Evolutionary conservation across 2,888 invertebrate species (phyloP), one percentile per base, ranked within the genome.

Genomic region (Chrysolina americana): DNA sequence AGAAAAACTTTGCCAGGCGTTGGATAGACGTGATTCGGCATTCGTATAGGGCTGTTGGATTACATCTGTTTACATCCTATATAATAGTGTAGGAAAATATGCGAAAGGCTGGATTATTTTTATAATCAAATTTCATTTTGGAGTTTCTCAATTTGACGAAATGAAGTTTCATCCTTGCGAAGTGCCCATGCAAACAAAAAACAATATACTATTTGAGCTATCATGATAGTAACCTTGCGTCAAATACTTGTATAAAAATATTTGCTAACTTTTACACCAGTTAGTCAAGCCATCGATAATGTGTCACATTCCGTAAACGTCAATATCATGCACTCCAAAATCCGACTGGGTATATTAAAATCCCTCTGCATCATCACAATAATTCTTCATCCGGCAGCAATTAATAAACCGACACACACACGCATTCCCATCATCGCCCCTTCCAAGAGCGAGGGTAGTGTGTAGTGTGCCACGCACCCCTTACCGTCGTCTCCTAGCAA

Each of bases 401-500:
- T 75, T 74, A 74, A 74, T 74, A 74, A 70, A 62, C 66, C 66
- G 74, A 62, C 74, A 65, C 70, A 68, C 53, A 62, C 70, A 74
- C 59, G 41, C 48, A 71, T 59, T 21, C 56, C 65, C 50, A 75
- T 65, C 65, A 63, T 68, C 68, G 48, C 41, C 69, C 71, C 71
- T 75, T 69, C 48, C 19, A 65, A 65, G 71, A 59, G 48, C 11
- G 56, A 28, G 68, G 53, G 74, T 44, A 36, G 36, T 8, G 36
- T 36, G 66, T 48, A 66, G 28, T 50, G 48, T 13, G 36, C 50
- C 66, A 28, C 50, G 53, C 75, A 76, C 79, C 80, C 76, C 72
- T 74, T 69, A 70, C 70, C 70, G 71, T 66, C 75, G 83, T 84
- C 78, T 78, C 81, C 81, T 80, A 79, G 81, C 81, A 81, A 83